phyloP scores from a whole-genome alignment of 2,888 invertebrate species.

The Enchytraeus crypticus region DNA sequence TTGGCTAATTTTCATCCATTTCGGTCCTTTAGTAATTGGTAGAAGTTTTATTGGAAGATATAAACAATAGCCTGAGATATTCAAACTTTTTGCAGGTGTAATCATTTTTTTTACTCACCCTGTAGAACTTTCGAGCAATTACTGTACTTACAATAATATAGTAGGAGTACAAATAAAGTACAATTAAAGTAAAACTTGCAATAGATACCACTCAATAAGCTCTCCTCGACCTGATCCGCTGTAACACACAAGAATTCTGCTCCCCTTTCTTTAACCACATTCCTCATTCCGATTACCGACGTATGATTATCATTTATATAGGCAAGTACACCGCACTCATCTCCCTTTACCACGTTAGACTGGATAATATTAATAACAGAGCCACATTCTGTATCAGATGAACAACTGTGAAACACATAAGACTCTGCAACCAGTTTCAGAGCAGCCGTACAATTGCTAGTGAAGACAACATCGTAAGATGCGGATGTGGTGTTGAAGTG shows the following conservation, averaged over 20 bases:
- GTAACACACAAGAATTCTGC: conserved; percentile 31
- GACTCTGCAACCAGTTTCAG: conserved; percentile 74
- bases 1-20: too few species aligned
- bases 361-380: neutral
- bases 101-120: too few species aligned
- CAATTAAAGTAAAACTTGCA: too few species aligned
- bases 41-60: too few species aligned
- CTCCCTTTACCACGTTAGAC: neutral
- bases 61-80: too few species aligned
- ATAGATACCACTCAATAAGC: too few species aligned
- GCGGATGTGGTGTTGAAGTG: conserved; percentile 72
- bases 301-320: conserved; percentile 88
- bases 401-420: conserved; percentile 51
- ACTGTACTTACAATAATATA: too few species aligned
- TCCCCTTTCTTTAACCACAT: conserved; percentile 53
- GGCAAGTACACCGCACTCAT: conserved; percentile 52
- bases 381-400: neutral
- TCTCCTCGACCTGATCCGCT: conserved; percentile 25
- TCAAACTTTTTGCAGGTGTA: too few species aligned
- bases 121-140: too few species aligned
- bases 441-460: conserved; percentile 82
- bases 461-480: conserved; percentile 81
- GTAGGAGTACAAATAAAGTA: too few species aligned
- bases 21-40: too few species aligned
- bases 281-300: conserved; percentile 84